Conservation (phyloP, 1,140 invertebrate genomes). For the Meteorus sp. region DNA sequence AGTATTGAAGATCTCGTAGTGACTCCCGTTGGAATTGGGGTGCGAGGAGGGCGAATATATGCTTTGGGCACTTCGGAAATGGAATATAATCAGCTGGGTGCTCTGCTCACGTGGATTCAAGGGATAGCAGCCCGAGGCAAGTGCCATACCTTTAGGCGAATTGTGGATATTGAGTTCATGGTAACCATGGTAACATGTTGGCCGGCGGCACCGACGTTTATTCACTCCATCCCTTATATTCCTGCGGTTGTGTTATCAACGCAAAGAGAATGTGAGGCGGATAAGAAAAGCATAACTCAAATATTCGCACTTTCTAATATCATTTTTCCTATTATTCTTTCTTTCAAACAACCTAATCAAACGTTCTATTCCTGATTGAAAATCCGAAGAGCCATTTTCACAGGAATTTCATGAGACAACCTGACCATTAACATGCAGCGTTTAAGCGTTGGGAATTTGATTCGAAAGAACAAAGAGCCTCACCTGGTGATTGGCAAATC, state of each 20-base stretch:
- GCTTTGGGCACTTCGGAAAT: constrained; percentile 52
- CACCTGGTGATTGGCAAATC: too few species aligned
- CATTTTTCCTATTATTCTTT: too few species aligned
- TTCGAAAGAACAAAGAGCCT: too few species aligned
- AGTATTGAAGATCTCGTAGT: constrained; percentile 47
- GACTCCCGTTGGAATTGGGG: too few species aligned
- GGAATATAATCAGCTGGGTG: constrained; percentile 57
- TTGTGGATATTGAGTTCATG: constrained; percentile 64
- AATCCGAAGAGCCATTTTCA: too few species aligned
- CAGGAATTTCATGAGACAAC: too few species aligned
- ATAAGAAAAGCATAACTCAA: too few species aligned
- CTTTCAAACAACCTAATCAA: too few species aligned
- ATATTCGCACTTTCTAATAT: too few species aligned
- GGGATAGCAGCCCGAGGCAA: constrained; percentile 55
- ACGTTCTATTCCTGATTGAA: too few species aligned
- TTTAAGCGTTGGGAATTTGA: too few species aligned
- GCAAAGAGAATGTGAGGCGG: constrained; percentile 4
- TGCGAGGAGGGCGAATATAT: constrained; percentile 16
- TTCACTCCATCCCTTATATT: constrained; percentile 57
- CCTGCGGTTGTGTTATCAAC: constrained; percentile 52
- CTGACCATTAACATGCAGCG: too few species aligned
- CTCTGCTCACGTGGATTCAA: constrained; percentile 50
- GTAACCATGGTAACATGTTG: constrained; percentile 63
- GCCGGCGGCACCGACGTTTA: constrained; percentile 54
- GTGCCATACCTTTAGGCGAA: constrained; percentile 38